Evolutionary conservation across 35 echinoderm and acorn worm species (phyloP).

Genomic region (Eucidaris tribuloides): DNA sequence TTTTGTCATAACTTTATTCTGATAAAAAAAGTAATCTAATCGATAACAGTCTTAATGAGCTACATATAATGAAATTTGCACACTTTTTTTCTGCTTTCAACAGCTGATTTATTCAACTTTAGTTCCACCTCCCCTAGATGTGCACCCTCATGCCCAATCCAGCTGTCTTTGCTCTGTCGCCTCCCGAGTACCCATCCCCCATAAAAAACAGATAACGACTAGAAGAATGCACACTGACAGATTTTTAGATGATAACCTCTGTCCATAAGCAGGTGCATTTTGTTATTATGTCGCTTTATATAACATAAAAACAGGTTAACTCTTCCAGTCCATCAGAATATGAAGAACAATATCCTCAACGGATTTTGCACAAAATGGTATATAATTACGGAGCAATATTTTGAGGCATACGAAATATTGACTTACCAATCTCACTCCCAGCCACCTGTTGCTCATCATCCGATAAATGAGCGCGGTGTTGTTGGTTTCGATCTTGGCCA

Average conservation of each 20-base stretch:
- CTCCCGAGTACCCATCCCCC: no score
- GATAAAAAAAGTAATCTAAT: no score
- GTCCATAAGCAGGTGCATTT: neutral
- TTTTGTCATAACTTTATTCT: no score
- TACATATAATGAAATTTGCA: no score
- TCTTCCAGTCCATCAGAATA: neutral
- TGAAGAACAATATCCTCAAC: neutral
- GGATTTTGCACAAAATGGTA: neutral
- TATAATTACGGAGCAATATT: neutral
- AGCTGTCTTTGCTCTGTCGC: no score
- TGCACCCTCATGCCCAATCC: no score
- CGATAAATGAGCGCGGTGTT: constrained; percentile 67
- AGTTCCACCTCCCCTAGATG: no score
- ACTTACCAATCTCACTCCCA: constrained; percentile 69
- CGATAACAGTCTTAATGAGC: no score
- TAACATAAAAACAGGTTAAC: neutral
- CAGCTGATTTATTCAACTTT: no score
- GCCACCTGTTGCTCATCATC: constrained; percentile 73
- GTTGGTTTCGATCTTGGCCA: constrained; percentile 64
- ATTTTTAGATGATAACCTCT: neutral
- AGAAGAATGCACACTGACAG: neutral
- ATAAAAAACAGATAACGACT: no score
- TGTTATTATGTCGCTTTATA: neutral
- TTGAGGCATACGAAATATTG: neutral
- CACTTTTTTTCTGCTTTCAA: no score